Evolutionary conservation across 1,140 invertebrate species (phyloP).

Genomic region (Holcopasites calliopsidis): DNA sequence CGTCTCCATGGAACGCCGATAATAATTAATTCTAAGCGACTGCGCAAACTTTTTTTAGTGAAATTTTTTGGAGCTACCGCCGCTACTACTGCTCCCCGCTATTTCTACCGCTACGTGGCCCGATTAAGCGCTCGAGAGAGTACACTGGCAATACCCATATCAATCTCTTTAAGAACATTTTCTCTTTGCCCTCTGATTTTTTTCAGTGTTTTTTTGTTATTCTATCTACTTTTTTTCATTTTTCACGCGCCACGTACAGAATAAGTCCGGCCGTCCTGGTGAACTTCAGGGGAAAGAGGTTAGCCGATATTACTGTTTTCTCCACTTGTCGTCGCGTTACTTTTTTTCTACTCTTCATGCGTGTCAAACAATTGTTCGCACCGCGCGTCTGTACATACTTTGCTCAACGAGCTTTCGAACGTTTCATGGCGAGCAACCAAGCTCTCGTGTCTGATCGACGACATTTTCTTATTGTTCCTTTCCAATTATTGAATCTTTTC

Average conservation of each 20-base stretch:
- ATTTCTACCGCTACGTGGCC: conserved; percentile 40
- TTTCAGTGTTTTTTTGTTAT: conserved; percentile 19
- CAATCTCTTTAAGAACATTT: too few relatives aligned
- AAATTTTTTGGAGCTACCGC: conserved; percentile 66
- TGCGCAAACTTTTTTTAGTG: conserved; percentile 63
- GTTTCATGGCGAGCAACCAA: not conserved
- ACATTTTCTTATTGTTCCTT: not conserved
- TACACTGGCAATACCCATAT: conserved; percentile 55
- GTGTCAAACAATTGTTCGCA: conserved; percentile 41
- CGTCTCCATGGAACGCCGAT: conserved; percentile 47
- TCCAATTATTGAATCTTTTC: not conserved
- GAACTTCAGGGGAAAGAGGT: conserved; percentile 80
- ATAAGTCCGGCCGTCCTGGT: conserved; percentile 77
- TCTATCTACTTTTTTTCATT: conserved; percentile 56
- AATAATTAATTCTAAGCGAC: conserved; percentile 52
- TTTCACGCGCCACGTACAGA: conserved; percentile 63
- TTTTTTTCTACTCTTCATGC: conserved; percentile 30
- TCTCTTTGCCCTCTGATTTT: too few relatives aligned
- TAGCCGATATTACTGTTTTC: conserved; percentile 68
- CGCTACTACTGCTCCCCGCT: conserved; percentile 61
- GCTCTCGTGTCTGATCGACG: not conserved
- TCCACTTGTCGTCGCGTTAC: conserved; percentile 33
- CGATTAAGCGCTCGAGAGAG: conserved; percentile 48
- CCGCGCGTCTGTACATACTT: conserved; percentile 33
- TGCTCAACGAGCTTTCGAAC: not conserved